Evolutionary conservation across 2,797 vertebrate species (phyloP).

Genomic region (Taenioides sp.): DNA sequence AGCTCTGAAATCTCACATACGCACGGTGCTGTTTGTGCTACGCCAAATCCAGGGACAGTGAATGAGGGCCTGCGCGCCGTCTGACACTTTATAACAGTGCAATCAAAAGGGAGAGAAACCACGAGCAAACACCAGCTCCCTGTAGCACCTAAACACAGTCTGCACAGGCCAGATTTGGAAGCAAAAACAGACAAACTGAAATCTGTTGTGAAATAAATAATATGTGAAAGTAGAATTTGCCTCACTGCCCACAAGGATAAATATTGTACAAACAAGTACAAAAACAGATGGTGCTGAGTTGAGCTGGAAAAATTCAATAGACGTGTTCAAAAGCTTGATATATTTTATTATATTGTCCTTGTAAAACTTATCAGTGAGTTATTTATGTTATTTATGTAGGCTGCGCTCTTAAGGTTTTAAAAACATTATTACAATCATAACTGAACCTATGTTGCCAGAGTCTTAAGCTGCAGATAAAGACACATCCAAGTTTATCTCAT

Average conservation of each 20-base stretch:
- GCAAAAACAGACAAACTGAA: neutral
- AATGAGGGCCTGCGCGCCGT: neutral
- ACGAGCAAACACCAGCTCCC: slow-evolving; percentile 7
- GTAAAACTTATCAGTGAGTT: too few species aligned
- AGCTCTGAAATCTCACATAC: neutral
- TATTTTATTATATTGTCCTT: neutral
- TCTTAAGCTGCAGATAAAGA: too few species aligned
- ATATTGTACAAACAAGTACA: neutral
- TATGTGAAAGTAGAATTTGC: neutral
- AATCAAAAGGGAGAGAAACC: slow-evolving; percentile 17
- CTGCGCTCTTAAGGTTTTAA: too few species aligned
- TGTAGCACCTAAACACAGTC: slow-evolving; percentile 13
- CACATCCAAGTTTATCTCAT: too few species aligned
- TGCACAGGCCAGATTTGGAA: neutral
- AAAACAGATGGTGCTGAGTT: neutral
- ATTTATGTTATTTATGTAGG: too few species aligned
- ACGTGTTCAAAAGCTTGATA: neutral
- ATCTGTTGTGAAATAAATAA: neutral
- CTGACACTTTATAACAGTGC: neutral
- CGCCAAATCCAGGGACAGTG: neutral
- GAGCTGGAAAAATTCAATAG: neutral
- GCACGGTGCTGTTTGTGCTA: neutral
- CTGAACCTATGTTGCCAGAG: too few species aligned
- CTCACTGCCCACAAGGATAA: neutral
- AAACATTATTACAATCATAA: too few species aligned